Evolutionary conservation across 2,113 vertebrate species (phyloP), one percentile per base, ranked within the genome.

Genomic region (Axis porcinus): DNA sequence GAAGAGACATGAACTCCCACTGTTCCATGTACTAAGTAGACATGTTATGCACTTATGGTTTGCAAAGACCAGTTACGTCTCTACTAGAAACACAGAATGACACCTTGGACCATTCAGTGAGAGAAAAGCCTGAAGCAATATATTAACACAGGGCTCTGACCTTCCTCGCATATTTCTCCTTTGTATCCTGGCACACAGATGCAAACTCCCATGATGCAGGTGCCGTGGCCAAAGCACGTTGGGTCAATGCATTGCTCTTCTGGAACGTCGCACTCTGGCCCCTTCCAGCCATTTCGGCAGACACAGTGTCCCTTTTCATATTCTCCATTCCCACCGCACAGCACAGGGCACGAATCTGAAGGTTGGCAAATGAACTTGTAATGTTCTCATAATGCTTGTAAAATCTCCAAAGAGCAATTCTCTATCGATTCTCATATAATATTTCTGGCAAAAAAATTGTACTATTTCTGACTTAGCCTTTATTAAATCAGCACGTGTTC

Each of bases 241-340:
- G 99, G 99, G 98, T 99, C 99, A 85, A 99, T 99, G 60, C 99
- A 99, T 95, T 99, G 99, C 60, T 99, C 99, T 97, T 99, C 99
- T 70, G 99, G 99, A 92, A 99, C 99, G 10, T 99, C 99, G 30
- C 99, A 99, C 98, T 99, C 99, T 0, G 99, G 99, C 47, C 99
- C 99, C 97, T 99, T 99, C 99, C 99, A 99, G 9, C 99, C 99
- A 1, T 99, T 98, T 64, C 99, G 99, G 96, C 99, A 99, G 95
- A 99, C 99, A 13, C 99, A 99, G 97, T 99, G 99, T 84, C 99
- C 99, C 95, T 99, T 99, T 97, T 99, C 99, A 0, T 99, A 99
- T 91, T 99, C 99, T 88, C 99, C 99, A 54, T 99, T 99, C 16
- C 99, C 99, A 0, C 99, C 99, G 98, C 99, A 99, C 96, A 99